Base-by-base conservation (phyloP, 2,797 vertebrate species). In the Gobionotothen gibberifrons region DNA sequence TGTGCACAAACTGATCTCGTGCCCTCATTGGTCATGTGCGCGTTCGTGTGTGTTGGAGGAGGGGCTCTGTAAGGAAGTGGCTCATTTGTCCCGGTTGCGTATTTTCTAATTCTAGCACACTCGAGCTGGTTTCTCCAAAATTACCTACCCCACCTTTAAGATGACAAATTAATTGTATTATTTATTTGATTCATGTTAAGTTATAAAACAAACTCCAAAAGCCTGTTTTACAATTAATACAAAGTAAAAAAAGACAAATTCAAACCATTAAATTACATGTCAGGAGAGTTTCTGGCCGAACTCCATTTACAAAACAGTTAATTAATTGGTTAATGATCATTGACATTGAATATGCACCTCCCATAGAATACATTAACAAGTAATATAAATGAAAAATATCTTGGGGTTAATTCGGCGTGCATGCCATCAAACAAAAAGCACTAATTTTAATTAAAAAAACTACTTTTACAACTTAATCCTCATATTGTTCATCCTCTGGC, bases 331-430 rank as follows among this genome's bases (percentile, higher is more conserved):
- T 66, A 53, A 36, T 11, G 4, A 19, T 1, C 0, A 16, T 3
- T 1, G 1, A 2, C 6, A 21, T 26, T 13, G 0, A 54, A 26
- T 4, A 16, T 1, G 0, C 0, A 11, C 12, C 1, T 2, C 47
- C 1, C 2, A 57, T 12, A 22, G 12, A 4, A 10, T 9, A 2
- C 9, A 8, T 29, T 8, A 2, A 15, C 9, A 15, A 2, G 15
- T 42, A 1, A 0, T 1, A 13, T 36, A 1, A 26, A 22, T 42
- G 12, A 16, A 1, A 0, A 5, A 0, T 2, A 29, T 17, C n/a
- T 69, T 12, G 0, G 1, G 21, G 3, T 51, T 0, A 79, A 72
- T 77, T 84, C 67, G 77, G 84, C 67, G 0, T 0, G 0, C 0
- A 15, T 16, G 5, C 17, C n/a, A 60, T 16, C 1, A n/a, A 9